Evolutionary conservation across 2,797 vertebrate species (phyloP).

Genomic region (Malacoraja senta): DNA sequence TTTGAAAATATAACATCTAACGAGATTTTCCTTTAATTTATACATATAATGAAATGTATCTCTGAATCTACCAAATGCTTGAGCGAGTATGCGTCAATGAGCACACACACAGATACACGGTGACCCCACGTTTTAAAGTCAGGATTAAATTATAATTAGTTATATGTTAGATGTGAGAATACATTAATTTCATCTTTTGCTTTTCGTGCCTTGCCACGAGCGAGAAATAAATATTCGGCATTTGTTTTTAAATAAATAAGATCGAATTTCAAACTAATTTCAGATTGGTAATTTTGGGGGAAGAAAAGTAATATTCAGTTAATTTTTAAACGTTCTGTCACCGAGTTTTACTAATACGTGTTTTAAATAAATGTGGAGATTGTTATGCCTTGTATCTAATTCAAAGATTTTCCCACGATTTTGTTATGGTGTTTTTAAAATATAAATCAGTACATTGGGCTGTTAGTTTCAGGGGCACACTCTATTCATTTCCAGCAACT

Average conservation of each 20-base stretch:
- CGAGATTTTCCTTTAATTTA: no score
- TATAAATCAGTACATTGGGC: not conserved
- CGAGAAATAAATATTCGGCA: not conserved
- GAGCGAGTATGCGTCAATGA: not conserved
- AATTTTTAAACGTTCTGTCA: not conserved
- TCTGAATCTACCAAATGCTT: not conserved
- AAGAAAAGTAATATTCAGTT: not conserved
- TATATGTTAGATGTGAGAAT: no score
- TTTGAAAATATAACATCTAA: no score
- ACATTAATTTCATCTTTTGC: not conserved
- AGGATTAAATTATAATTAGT: not conserved
- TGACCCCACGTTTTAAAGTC: not conserved
- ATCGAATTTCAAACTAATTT: not conserved
- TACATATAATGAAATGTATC: not conserved
- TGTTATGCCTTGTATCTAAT: no score
- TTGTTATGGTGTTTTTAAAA: not conserved
- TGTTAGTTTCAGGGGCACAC: not conserved
- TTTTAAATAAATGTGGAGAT: not conserved
- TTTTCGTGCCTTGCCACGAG: not conserved
- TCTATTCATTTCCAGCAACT: not conserved
- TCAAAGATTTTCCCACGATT: not conserved
- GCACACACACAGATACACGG: no score
- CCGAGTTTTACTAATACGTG: not conserved
- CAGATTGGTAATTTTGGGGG: not conserved
- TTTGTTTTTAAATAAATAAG: not conserved